These are phyloP conservation scores for Pseudopodoces humilis DNA, from an alignment of 2,113 vertebrate species.

Conservation along the genomic window DNA sequence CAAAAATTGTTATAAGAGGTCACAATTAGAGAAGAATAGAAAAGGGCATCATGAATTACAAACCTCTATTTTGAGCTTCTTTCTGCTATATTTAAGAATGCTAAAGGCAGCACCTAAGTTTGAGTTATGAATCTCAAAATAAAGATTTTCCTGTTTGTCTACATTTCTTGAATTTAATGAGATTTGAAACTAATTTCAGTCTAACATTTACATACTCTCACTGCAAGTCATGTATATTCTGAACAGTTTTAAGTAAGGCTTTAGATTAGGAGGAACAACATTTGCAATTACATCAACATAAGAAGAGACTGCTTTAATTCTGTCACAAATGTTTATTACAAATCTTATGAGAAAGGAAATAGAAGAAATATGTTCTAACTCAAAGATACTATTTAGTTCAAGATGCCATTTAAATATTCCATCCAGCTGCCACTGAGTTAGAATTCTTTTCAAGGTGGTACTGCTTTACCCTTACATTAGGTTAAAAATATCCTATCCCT, in stretches of 20 bases:
- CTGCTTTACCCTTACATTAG: not conserved
- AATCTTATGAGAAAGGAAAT: not conserved
- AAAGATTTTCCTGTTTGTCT: not conserved
- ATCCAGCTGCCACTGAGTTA: not conserved
- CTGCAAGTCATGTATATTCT: not conserved
- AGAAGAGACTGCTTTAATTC: not conserved
- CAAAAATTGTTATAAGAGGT: not conserved
- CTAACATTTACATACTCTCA: not conserved
- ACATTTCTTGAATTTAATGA: not conserved
- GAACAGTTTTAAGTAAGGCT: not conserved
- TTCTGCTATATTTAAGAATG: not conserved
- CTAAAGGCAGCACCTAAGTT: not conserved
- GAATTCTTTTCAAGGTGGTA: not conserved
- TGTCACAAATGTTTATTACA: not conserved
- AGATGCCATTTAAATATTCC: not conserved
- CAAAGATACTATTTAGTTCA: not conserved
- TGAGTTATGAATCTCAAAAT: not conserved
- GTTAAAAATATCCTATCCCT: not conserved
- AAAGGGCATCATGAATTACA: not conserved
- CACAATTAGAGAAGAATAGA: not conserved
- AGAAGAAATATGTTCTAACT: not conserved
- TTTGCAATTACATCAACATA: not conserved
- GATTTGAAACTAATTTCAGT: not conserved
- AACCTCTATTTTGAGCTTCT: not conserved
- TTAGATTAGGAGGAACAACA: not conserved